Conservation (phyloP, 2,113 vertebrate genomes). For the Cyanoramphus novaezelandiae region DNA sequence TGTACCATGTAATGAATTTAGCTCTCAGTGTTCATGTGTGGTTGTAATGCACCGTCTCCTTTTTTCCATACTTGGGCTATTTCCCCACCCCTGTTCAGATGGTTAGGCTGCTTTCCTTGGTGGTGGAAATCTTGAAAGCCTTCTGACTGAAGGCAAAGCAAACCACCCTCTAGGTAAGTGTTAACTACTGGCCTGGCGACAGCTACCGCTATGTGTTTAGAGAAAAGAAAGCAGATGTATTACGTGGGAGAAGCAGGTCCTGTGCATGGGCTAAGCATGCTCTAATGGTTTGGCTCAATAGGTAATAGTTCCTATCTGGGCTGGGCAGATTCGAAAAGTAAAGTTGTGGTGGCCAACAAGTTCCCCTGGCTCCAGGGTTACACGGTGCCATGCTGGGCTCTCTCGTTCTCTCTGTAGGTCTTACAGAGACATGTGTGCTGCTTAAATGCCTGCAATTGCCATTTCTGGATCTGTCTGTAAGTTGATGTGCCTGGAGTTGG, state of each 20-base stretch:
- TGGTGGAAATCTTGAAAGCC: background rate
- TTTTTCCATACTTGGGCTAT: background rate
- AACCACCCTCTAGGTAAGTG: background rate
- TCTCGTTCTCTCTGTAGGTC: background rate
- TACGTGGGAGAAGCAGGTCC: background rate
- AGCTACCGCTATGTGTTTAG: rapidly evolving
- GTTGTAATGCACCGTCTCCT: rapidly evolving
- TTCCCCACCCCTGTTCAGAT: background rate
- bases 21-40: background rate
- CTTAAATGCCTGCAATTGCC: background rate
- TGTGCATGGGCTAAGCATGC: background rate
- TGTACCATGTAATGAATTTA: background rate
- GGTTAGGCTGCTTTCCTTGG: background rate
- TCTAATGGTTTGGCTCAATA: background rate
- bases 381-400: rapidly evolving
- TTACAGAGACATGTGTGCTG: background rate
- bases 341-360: background rate
- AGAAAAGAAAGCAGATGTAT: background rate
- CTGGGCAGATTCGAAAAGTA: background rate
- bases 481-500: background rate
- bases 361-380: background rate
- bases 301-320: background rate
- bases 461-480: background rate
- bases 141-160: background rate
- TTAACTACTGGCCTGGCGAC: background rate